Base-by-base conservation (phyloP, 2,888 invertebrate species). In the Sminthurides aquaticus region DNA sequence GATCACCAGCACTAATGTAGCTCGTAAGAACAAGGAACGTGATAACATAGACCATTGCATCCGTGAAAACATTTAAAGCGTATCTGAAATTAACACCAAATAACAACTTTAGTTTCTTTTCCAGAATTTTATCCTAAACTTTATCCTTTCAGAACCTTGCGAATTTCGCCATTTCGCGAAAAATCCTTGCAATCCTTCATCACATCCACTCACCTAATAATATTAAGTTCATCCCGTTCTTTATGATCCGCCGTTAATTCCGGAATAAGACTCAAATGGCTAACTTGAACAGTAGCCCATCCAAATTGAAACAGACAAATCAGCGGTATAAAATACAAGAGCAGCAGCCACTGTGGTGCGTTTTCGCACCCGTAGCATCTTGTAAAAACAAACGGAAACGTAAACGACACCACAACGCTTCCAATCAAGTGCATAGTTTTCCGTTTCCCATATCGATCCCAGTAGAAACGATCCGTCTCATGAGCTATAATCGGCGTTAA, bases 231-330 rank as follows among this genome's bases (percentile, higher is more conserved):
- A 28, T 80, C 79, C 62, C 80, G 73, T 60, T 80, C 79, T 15
- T 75, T 65, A 28, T 78, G 76, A 67, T 77, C 72, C 2, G 75
- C 69, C 5, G 80, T 79, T 24, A 81, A 76, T 67, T 79, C 79
- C 0, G 82, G 82, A 60, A 84, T 82, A 57, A 84, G 77, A 2
- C 82, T 79, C 49, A 83, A 76, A 74, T 84, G 83, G 24, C 82
- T 80, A 27, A 84, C 82, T 76, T 83, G 83, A 2, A 80, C 79
- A 3, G 80, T 75, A 0, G 83, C 83, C 82, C 83, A 84, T 15
- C 83, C 83, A 69, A 82, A 79, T 75, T 83, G 82, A 69, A 79
- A 81, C 69, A 83, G 77, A 70, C 81, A 76, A 18, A 83, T 80
- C 68, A 82, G 79, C 2, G 67, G 69, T 18, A 69, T 62, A 27